Base-by-base conservation (phyloP, 2,797 vertebrate genomes). In the Cynopterus sphinx region DNA sequence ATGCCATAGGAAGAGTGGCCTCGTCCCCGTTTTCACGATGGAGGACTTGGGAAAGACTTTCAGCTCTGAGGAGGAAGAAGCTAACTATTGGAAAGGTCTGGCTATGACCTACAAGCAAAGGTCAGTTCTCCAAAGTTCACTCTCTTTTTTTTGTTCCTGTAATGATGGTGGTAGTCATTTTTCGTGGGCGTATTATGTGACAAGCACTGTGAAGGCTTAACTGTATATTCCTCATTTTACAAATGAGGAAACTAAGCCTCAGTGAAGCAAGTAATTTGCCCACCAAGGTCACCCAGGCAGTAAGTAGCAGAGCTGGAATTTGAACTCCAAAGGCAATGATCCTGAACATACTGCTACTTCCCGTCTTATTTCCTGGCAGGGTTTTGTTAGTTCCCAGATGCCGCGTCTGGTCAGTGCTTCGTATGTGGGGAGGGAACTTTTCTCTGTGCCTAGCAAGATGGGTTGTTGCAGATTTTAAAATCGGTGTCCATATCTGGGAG, bases 1-100 rank as follows among this genome's bases (percentile, higher is more conserved):
- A 98, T 98, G 98, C 92, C 86, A 36, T 67, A 9, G 39, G 61
- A 91, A 19, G 87, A 96, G 74, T 96, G 87, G 85, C 9, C 87
- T 88, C 55, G 49, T 78, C 68, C 67, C 43, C 24, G 2, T 91
- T 73, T 68, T 96, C 53, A 79, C 49, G 46, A 99, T 99, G 99
- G 98, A 98, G 36, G 98, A 98, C 87, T 94, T 90, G 0, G 98
- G 98, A 94, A 98, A 83, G 63, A 98, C 95, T 15, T 99, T 99
- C 97, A 91, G 97, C 49, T 99, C 99, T 1, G 81, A 99, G 88
- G 99, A 99, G 97, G 99, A 99, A 88, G 99, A 99, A 97, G 96
- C 98, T 55, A 97, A 94, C 94, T 99, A 99, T 97, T 99, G 99
- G 99, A 99, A 99, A 98, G 99, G 99, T 57, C 86, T 99, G 98